Base-by-base conservation (phyloP, 2,113 vertebrate species). In the Austrofundulus limnaeus region DNA sequence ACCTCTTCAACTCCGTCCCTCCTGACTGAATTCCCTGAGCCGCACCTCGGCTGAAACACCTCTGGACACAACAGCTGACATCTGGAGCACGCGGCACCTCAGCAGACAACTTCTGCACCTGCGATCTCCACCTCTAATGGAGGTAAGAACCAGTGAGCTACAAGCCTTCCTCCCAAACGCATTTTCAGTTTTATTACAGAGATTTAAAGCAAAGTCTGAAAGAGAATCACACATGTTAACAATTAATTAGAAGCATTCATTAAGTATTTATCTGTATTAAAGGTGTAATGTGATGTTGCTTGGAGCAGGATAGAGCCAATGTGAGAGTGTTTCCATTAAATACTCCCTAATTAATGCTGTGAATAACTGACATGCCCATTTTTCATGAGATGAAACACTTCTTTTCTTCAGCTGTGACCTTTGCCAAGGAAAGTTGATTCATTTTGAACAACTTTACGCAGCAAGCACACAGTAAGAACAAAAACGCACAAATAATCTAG, bases 261-360 rank as follows among this genome's bases (percentile, higher is more conserved):
- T 89, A 90, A 91, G 80, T 87, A 89, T 89, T 90, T 85, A 91
- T 90, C 77, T 24, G 61, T 84, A 89, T 89, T 90, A 86, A 91
- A 85, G 83, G 78, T 83, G 86, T 87, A 88, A 88, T 89, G 91
- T 78, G 88, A 87, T 87, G 87, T 89, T 72, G 77, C 80, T 87
- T 80, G 72, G 68, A 91, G 86, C 87, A 70, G 66, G 73, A 64
- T 48, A 37, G 58, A 72, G 81, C 80, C 72, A 48, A 82, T 78
- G 70, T 74, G 84, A 89, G 82, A 85, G 73, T 16, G 46, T 88
- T 89, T 91, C 86, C 86, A 92, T 91, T 91, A 90, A 91, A 78
- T 85, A 70, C 80, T 66, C 62, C 69, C 80, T 92, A 88, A 91
- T 88, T 90, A 89, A 90, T 79, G 71, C 37, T 66, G 81, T 90